These are phyloP conservation scores for Mantis religiosa DNA, from an alignment of 2,888 invertebrate genomes.

Conservation along the genomic window DNA sequence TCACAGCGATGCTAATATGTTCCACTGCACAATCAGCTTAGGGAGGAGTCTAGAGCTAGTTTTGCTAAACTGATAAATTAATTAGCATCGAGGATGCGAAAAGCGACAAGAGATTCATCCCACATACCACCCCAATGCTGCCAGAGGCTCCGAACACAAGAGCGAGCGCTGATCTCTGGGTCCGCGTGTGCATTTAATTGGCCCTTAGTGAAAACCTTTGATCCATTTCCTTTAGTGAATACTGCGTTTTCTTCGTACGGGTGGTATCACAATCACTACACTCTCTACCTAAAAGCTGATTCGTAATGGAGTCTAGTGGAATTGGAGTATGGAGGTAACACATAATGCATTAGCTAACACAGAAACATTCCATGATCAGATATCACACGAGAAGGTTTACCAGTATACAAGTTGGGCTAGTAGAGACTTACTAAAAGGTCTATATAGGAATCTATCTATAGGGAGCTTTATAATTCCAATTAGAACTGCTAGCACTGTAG, in stretches of 20 bases:
- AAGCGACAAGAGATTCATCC: background rate
- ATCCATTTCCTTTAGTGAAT: background rate
- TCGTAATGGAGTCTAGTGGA: background rate
- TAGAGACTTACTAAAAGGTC: too few relatives aligned
- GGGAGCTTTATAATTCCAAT: too few relatives aligned
- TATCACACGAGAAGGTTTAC: too few relatives aligned
- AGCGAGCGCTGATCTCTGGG: background rate
- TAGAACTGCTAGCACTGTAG: too few relatives aligned
- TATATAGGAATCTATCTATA: too few relatives aligned
- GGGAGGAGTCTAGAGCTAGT: background rate
- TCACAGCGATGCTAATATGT: too few relatives aligned
- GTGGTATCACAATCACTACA: background rate
- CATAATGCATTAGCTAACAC: too few relatives aligned
- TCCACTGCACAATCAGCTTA: background rate
- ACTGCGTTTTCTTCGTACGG: background rate
- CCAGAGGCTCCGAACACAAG: background rate
- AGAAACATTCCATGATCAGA: too few relatives aligned
- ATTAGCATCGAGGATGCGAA: background rate
- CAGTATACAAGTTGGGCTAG: too few relatives aligned
- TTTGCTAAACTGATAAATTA: background rate
- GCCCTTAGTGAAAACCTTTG: background rate
- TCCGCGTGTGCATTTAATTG: background rate
- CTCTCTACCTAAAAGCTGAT: background rate
- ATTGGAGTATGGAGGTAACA: background rate
- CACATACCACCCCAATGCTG: background rate